Evolutionary conservation across 2,797 vertebrate species (phyloP), one percentile per base, ranked within the genome.

Genomic region (Lutjanus argentimaculatus): DNA sequence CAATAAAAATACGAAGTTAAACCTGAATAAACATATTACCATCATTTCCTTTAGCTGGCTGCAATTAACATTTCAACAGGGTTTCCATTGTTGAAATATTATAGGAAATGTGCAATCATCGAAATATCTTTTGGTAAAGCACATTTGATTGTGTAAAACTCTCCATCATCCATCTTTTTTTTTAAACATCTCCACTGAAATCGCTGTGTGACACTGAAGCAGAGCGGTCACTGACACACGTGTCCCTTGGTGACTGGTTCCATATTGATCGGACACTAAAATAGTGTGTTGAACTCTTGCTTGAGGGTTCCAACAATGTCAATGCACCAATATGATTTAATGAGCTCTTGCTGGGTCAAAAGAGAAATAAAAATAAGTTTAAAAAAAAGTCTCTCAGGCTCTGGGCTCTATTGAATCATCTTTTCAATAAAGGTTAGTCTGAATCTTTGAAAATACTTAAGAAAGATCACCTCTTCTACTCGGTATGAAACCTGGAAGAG

Each of bases 1-100:
- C 65, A 3, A n/a, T 61, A 8, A 74, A 79, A 72, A 66, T 30
- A 73, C 73, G 72, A 2, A 68, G 9, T 61, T 45, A 43, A 77
- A 46, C 63, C 79, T 85, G 77, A 77, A 83, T 66, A 84, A 86
- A 87, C 75, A 77, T 73, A 69, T 74, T 51, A 57, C 30, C 25
- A 64, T 59, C 14, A 42, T 79, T 72, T 63, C 14, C 73, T 59
- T 73, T 16, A 67, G 25, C 36, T 43, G 49, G 30, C 9, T 1
- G 2, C 52, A 67, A 80, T 84, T 73, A 63, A 86, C 67, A 9
- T 77, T 70, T 85, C 68, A 75, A 67, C 49, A 53, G 9, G 21
- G 30, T 63, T 79, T 65, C 30, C 42, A 52, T 19, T 56, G 58
- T 45, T 76, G 53, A 72, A 57, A 72, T 8, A 58, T 64, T 36